Conservation (phyloP, 2,888 invertebrate species). For the Loripinus fragilis region DNA sequence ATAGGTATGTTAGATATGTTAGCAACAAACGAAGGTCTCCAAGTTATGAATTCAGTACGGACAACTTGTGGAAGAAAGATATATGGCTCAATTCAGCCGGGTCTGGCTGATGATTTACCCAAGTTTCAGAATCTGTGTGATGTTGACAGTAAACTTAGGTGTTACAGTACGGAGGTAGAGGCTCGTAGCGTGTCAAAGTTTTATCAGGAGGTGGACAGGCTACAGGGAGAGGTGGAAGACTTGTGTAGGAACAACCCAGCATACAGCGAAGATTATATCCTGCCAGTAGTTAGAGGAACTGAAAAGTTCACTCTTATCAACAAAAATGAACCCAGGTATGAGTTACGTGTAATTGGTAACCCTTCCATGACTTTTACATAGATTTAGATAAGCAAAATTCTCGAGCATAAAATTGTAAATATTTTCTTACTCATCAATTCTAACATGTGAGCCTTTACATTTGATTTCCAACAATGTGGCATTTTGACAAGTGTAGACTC, state of each 20-base stretch:
- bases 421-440: no score
- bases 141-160: conserved; percentile 24
- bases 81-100: conserved; percentile 36
- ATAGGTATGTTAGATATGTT: conserved; percentile 61
- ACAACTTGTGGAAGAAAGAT: conserved; percentile 4
- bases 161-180: conserved; percentile 51
- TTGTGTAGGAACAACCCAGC: conserved; percentile 22
- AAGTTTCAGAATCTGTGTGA: conserved; percentile 18
- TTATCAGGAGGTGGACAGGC: conserved; percentile 25
- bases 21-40: conserved; percentile 35
- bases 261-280: conserved; percentile 33
- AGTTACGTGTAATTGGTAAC: no score
- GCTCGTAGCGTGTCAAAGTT: conserved; percentile 47
- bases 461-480: no score
- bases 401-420: no score
- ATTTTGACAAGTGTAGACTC: no score
- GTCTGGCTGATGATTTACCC: conserved; percentile 34
- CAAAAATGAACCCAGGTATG: conserved; percentile 26
- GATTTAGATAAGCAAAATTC: no score
- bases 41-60: conserved; percentile 23
- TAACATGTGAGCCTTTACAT: no score
- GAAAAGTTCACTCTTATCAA: conserved; percentile 47
- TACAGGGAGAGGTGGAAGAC: conserved; percentile 32
- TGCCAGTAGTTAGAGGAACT: conserved; percentile 52
- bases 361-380: no score